Evolutionary conservation across 2,113 vertebrate genomes (phyloP).

Genomic region (Antennarius striatus): DNA sequence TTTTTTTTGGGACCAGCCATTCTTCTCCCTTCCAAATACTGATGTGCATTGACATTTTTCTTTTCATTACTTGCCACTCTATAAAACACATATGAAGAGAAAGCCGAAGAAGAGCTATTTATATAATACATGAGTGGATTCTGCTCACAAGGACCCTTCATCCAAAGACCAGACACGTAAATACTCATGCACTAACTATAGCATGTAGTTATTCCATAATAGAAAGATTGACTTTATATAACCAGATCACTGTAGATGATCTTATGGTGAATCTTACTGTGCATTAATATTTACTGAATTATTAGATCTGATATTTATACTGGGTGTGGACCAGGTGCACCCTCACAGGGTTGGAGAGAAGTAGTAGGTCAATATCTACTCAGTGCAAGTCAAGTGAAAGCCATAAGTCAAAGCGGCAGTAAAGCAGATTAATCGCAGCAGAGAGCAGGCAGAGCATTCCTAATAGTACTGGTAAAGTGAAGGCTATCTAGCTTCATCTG

Average conservation of each 20-base stretch:
- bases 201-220: too few relatives aligned
- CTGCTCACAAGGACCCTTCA: too few relatives aligned
- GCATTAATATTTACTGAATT: conserved; percentile 7
- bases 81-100: not conserved
- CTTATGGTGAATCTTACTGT: not conserved
- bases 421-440: conserved; percentile 67
- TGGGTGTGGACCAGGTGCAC: conserved; percentile 12
- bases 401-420: conserved; percentile 62
- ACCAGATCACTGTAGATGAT: not conserved
- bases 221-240: not conserved
- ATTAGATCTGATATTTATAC: conserved; percentile 10
- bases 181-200: too few relatives aligned
- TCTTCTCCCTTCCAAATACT: not conserved
- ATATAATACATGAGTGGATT: not conserved
- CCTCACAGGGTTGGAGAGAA: conserved; percentile 27
- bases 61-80: not conserved
- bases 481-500: conserved; percentile 45
- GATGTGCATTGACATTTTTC: conserved; percentile 24
- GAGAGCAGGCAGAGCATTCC: conserved; percentile 50
- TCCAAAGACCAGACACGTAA: too few relatives aligned
- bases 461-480: conserved; percentile 43
- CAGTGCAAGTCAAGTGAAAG: conserved; percentile 64
- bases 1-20: not conserved
- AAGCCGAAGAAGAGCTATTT: not conserved
- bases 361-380: conserved; percentile 65